These are phyloP conservation scores for Alloplasta piceator DNA, from an alignment of 2,888 invertebrate genomes.

Conservation along the genomic window DNA sequence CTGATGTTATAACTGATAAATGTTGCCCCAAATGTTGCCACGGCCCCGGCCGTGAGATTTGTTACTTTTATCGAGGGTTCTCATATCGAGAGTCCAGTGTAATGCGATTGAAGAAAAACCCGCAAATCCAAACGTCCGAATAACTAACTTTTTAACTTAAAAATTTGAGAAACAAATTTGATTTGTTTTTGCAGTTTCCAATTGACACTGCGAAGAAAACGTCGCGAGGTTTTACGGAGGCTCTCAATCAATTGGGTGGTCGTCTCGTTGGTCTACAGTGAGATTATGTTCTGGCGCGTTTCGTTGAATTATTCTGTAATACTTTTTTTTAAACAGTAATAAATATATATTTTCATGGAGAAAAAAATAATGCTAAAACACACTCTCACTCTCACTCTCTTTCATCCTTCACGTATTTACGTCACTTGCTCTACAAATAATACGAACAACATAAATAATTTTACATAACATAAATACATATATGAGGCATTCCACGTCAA, in stretches of 20 bases:
- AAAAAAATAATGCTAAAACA: conserved; percentile 18
- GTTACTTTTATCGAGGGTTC: too few species aligned
- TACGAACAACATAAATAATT: conserved; percentile 50
- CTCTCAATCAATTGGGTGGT: conserved; percentile 86
- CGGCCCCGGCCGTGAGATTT: too few species aligned
- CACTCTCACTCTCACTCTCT: conserved; percentile 1
- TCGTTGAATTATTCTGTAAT: conserved; percentile 34
- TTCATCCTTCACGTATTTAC: conserved; percentile 15
- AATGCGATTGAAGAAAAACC: too few species aligned
- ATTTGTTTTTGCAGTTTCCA: conserved; percentile 85
- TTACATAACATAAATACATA: conserved; percentile 26
- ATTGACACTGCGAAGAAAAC: conserved; percentile 84
- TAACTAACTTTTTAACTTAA: conserved; percentile 13
- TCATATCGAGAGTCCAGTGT: too few species aligned
- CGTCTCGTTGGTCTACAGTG: conserved; percentile 85
- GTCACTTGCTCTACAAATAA: conserved; percentile 22
- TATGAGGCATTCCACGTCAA: too few species aligned
- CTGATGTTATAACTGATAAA: too few species aligned
- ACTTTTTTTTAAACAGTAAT: conserved; percentile 43
- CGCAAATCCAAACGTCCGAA: too few species aligned
- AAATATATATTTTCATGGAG: conserved; percentile 21
- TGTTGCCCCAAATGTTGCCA: too few species aligned
- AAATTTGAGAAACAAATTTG: too few species aligned
- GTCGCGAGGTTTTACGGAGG: conserved; percentile 84
- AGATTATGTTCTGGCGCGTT: conserved; percentile 60